phyloP scores from a whole-genome alignment of 2,888 invertebrate genomes.

The Spilarctia lutea region DNA sequence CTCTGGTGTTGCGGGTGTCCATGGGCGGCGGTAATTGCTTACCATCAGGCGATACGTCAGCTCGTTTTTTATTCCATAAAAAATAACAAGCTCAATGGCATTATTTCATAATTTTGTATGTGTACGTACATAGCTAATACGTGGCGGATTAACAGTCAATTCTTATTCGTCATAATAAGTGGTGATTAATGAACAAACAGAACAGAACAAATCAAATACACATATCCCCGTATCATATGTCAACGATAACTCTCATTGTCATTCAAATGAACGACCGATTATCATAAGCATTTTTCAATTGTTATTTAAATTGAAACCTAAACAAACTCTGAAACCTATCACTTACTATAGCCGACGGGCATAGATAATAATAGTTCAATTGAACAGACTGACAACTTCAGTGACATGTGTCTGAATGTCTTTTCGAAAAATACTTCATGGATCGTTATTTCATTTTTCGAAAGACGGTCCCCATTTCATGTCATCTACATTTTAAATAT shows the following conservation, averaged over 20 bases:
- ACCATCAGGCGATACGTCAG: too few relatives aligned
- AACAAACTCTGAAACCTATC: conserved; percentile 11
- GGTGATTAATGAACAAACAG: neutral
- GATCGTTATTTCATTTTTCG: too few relatives aligned
- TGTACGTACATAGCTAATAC: neutral
- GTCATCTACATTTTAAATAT: too few relatives aligned
- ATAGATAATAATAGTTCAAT: neutral
- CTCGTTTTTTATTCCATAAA: too few relatives aligned
- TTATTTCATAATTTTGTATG: neutral
- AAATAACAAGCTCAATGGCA: neutral
- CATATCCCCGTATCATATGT: neutral
- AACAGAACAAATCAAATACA: neutral
- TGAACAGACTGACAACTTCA: neutral
- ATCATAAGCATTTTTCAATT: conserved; percentile 10
- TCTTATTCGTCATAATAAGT: neutral
- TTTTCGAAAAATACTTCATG: neutral
- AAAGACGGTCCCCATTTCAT: too few relatives aligned
- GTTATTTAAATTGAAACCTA: conserved; percentile 15
- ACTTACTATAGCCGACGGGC: neutral
- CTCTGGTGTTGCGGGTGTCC: too few relatives aligned
- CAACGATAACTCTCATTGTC: conserved; percentile 17
- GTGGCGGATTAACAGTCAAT: neutral
- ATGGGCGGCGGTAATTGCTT: too few relatives aligned
- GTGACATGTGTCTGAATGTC: neutral
- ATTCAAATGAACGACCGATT: conserved; percentile 14